These are phyloP conservation scores for Pyxicephalus adspersus DNA, from an alignment of 2,113 vertebrate genomes.

Conservation along the genomic window DNA sequence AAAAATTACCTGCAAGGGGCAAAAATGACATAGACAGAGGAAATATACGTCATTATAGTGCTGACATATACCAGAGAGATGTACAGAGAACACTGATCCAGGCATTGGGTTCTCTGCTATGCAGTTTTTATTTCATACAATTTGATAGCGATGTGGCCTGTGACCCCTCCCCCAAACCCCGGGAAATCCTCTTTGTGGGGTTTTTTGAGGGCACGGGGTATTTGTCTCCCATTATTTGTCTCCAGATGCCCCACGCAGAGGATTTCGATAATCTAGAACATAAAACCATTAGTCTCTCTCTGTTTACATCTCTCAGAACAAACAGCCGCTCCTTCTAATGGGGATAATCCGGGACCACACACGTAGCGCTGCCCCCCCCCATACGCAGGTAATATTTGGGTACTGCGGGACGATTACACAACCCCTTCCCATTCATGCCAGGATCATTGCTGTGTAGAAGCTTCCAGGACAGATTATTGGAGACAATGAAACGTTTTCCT, in stretches of 20 bases:
- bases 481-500: too few species aligned
- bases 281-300: constrained; percentile 13
- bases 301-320: background rate
- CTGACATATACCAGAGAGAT: too few species aligned
- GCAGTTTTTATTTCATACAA: too few species aligned
- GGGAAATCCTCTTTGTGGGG: background rate
- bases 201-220: background rate
- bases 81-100: too few species aligned
- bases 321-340: background rate
- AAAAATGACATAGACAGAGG: too few species aligned
- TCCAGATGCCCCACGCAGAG: background rate
- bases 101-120: too few species aligned
- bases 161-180: too few species aligned
- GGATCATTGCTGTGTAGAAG: background rate
- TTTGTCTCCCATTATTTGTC: background rate
- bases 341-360: background rate
- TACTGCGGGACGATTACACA: background rate
- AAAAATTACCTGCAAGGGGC: too few species aligned
- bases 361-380: background rate
- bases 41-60: too few species aligned
- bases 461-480: too few species aligned
- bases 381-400: background rate
- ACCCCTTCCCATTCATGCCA: background rate
- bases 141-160: too few species aligned
- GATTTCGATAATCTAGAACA: constrained; percentile 11